phyloP scores from a whole-genome alignment of 2,113 vertebrate species.

The Microtus richardsoni region DNA sequence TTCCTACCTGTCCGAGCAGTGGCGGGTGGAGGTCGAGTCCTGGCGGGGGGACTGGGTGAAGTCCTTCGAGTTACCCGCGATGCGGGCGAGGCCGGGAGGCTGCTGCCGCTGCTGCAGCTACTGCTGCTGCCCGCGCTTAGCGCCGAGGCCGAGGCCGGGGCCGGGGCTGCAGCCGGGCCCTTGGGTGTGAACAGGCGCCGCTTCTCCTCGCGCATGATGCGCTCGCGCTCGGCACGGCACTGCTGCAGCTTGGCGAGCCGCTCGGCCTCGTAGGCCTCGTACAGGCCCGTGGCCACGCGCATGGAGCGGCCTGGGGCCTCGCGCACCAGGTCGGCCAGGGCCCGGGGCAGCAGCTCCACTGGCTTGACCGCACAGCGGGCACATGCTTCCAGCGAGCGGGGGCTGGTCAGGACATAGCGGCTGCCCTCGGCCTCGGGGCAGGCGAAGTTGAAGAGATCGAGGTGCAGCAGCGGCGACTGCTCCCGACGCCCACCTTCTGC shows the following conservation, averaged over 20 bases:
- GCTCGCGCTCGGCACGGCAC: constrained; percentile 95
- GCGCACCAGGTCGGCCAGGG: constrained; percentile 92
- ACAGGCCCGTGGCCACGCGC: constrained; percentile 94
- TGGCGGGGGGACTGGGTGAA: constrained; percentile 70
- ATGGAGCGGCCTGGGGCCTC: constrained; percentile 96
- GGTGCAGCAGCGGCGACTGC: constrained; percentile 91
- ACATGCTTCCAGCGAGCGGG: constrained; percentile 97
- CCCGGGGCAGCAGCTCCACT: constrained; percentile 93
- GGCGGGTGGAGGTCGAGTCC: constrained; percentile 51
- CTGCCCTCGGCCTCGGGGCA: constrained; percentile 95
- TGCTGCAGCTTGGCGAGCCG: constrained; percentile 94
- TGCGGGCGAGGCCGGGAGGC: constrained; percentile 83
- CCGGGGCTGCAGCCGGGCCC: constrained; percentile 6
- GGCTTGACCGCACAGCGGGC: constrained; percentile 96
- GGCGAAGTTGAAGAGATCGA: constrained; percentile 98
- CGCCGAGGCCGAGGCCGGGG: not conserved
- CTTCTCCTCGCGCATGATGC: constrained; percentile 95
- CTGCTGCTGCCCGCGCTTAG: constrained; percentile 54
- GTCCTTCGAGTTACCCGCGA: constrained; percentile 76
- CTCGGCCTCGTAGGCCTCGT: constrained; percentile 94
- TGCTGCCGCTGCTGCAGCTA: constrained; percentile 73
- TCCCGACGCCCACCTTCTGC: constrained; percentile 81
- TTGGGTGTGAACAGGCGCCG: constrained; percentile 90
- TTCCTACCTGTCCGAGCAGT: constrained; percentile 83
- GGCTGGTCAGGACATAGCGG: constrained; percentile 97